Conservation (phyloP, 2,797 vertebrate genomes). For the Premnoplex brunnescens region DNA sequence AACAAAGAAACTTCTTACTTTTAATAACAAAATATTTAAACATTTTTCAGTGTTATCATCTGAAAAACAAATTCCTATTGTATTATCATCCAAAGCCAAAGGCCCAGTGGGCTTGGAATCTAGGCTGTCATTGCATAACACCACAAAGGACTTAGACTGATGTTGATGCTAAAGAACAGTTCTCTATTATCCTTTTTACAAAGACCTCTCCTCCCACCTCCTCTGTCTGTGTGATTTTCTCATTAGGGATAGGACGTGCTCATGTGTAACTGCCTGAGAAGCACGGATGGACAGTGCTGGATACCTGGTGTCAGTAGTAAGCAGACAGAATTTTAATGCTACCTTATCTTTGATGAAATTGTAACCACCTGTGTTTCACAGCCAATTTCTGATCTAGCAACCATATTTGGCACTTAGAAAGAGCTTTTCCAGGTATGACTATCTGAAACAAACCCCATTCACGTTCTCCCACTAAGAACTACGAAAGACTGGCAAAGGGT, state of each 20-base stretch:
- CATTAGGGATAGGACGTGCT: neutral
- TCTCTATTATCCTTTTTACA: neutral
- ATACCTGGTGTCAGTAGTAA: neutral
- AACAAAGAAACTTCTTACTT: neutral
- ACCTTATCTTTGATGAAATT: neutral
- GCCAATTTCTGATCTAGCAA: neutral
- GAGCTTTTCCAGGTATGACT: neutral
- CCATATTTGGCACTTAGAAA: neutral
- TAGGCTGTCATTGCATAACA: neutral
- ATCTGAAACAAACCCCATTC: neutral
- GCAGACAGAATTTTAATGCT: neutral
- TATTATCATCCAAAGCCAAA: neutral
- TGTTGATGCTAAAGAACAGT: neutral
- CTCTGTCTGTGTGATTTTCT: neutral
- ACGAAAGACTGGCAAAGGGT: neutral
- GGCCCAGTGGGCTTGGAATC: neutral
- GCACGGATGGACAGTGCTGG: neutral
- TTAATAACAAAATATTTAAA: neutral
- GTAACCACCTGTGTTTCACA: neutral
- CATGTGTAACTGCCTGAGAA: neutral
- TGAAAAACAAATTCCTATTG: neutral
- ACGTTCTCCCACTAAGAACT: neutral
- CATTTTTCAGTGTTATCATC: neutral
- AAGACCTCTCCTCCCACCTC: neutral
- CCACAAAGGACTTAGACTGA: neutral